Conservation (phyloP, 2,797 vertebrate species). For the Enteromius anoplus region DNA sequence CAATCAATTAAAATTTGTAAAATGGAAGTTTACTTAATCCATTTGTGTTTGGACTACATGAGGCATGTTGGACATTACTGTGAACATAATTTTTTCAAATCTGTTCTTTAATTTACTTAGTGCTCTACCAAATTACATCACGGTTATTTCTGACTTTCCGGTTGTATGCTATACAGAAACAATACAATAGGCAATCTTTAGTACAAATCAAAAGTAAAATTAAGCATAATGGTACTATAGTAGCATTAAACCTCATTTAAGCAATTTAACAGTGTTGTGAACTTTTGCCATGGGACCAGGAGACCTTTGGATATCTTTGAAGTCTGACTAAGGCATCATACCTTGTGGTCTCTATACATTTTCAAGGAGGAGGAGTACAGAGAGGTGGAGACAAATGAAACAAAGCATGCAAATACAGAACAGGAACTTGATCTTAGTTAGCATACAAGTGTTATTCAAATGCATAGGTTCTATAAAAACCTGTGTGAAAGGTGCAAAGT, state of each 20-base stretch:
- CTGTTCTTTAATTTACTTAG: slow-evolving; percentile 11
- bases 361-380: no score
- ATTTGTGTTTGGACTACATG: neutral
- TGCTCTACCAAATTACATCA: neutral
- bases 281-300: no score
- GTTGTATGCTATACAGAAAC: neutral
- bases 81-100: neutral
- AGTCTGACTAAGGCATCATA: no score
- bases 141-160: neutral
- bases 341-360: no score
- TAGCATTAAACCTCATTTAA: neutral
- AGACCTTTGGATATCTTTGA: no score
- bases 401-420: no score
- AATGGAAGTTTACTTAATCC: slow-evolving; percentile 29
- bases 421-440: no score
- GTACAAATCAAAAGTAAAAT: neutral
- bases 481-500: neutral
- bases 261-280: neutral
- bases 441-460: no score
- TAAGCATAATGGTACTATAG: neutral
- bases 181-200: neutral
- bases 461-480: no score
- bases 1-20: slow-evolving; percentile 34
- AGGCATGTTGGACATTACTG: slow-evolving; percentile 4
- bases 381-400: no score